Percentiles rank a stretch among this genome's conserved stretches.
These are phyloP conservation scores for Saccostrea glomerata DNA, from an alignment of 1,140 invertebrate genomes.

Conservation along the genomic window DNA sequence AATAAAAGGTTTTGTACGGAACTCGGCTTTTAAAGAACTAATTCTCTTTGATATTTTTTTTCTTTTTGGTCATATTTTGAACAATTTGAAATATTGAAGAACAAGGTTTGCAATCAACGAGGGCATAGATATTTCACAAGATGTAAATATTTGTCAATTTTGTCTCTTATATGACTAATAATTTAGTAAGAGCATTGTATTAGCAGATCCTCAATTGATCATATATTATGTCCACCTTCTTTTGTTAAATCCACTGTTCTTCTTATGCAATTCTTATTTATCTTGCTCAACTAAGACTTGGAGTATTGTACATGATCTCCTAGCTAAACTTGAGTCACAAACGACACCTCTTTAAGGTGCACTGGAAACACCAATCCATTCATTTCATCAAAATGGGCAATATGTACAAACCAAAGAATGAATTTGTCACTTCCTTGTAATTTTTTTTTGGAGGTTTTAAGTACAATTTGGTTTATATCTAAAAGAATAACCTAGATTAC, in stretches of 20 bases:
- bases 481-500: too few relatives aligned
- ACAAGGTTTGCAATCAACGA: too few relatives aligned
- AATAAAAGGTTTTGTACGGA: neutral
- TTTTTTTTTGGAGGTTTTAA: neutral
- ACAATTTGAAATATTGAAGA: too few relatives aligned
- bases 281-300: neutral
- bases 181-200: neutral
- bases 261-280: conserved; percentile 13
- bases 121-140: too few relatives aligned
- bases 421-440: neutral
- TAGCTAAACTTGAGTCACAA: neutral
- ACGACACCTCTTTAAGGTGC: neutral
- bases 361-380: neutral
- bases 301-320: neutral
- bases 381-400: neutral
- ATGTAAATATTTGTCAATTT: neutral
- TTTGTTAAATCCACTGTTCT: neutral
- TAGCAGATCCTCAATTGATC: neutral
- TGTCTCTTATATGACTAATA: neutral
- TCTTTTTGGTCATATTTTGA: too few relatives aligned
- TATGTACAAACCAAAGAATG: neutral
- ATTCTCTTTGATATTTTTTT: too few relatives aligned
- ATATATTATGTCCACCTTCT: conserved; percentile 1
- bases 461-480: neutral
- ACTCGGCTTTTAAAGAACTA: too few relatives aligned